Conservation (phyloP, 1,140 invertebrate species). For the Zaprionus gabonicus region DNA sequence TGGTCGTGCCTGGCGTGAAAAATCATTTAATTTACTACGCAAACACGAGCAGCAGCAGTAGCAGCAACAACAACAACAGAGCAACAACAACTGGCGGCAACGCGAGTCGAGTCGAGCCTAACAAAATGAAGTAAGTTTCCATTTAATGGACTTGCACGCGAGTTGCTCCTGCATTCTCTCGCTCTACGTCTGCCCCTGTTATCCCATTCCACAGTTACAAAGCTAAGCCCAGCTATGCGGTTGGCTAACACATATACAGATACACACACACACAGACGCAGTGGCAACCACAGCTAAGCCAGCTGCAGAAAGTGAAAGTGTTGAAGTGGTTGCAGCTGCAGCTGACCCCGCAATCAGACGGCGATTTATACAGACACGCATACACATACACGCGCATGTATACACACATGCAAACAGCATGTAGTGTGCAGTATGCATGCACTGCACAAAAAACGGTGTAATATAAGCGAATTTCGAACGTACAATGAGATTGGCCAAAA, state of each 20-base stretch:
- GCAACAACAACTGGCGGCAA: neutral
- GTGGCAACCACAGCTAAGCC: conserved; percentile 3
- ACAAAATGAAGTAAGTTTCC: conserved; percentile 76
- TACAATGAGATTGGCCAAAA: neutral
- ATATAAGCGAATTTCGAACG: neutral
- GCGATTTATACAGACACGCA: conserved; percentile 17
- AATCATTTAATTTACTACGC: conserved; percentile 83
- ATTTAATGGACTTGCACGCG: conserved; percentile 74
- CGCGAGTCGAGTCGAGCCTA: conserved; percentile 30
- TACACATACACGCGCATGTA: conserved; percentile 1
- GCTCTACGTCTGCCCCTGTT: neutral
- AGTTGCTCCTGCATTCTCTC: conserved; percentile 1
- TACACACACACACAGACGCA: conserved; percentile 12
- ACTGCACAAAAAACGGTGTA: neutral
- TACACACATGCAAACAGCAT: neutral
- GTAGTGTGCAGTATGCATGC: neutral
- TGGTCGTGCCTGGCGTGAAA: conserved; percentile 59
- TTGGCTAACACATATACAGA: conserved; percentile 39
- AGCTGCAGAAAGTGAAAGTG: conserved; percentile 40
- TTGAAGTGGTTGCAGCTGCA: conserved; percentile 35
- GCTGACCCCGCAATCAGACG: conserved; percentile 22
- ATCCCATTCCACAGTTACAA: conserved; percentile 1
- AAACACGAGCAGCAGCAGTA: conserved; percentile 40
- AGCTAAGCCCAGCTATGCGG: conserved; percentile 68
- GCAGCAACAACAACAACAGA: conserved; percentile 16